Conservation (phyloP, 2,113 vertebrate species). For the Chrysochloris asiatica region DNA sequence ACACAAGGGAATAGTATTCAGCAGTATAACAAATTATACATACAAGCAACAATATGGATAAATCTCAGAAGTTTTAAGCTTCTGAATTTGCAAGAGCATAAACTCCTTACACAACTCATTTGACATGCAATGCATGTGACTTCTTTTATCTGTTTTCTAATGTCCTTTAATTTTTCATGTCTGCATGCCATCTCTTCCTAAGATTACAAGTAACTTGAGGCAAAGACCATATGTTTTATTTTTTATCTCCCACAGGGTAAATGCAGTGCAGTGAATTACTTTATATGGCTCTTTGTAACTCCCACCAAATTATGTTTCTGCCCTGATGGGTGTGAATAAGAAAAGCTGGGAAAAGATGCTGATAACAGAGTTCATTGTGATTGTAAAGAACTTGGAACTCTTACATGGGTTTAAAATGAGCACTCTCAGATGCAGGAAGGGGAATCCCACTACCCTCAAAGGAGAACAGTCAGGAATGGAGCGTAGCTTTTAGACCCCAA, state of each 20-base stretch:
- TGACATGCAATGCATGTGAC: neutral
- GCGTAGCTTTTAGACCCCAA: no score
- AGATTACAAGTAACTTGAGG: neutral
- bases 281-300: no score
- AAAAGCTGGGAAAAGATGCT: no score
- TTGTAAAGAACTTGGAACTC: no score
- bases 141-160: neutral
- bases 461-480: no score
- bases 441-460: no score
- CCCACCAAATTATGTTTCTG: no score
- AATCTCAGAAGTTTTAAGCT: neutral
- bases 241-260: neutral
- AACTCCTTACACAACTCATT: neutral
- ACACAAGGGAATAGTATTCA: neutral
- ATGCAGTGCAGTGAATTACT: no score
- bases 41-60: neutral
- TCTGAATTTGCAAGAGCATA: neutral
- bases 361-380: no score
- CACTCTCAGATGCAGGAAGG: no score
- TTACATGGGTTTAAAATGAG: no score
- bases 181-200: neutral
- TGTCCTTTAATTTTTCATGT: slow-evolving; percentile 1
- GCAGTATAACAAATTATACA: slow-evolving; percentile 16
- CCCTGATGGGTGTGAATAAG: no score
- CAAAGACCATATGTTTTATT: neutral